Evolutionary conservation across 2,888 invertebrate species (phyloP).

Genomic region (Brachyopa scutellaris): DNA sequence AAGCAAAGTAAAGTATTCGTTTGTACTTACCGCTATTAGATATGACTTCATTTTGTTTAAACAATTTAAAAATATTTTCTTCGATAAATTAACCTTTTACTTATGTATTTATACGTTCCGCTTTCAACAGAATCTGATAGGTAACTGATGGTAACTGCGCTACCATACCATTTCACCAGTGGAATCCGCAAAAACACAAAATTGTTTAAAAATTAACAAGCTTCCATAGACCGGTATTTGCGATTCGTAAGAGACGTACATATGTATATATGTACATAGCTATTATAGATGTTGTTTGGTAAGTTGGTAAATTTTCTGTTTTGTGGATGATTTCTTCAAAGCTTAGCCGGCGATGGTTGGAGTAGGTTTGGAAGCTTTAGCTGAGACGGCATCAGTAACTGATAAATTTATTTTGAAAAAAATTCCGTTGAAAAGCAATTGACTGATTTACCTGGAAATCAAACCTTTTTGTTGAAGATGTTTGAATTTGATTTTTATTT

Average conservation of each 20-base stretch:
- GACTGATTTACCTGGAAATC: slow-evolving; percentile 10
- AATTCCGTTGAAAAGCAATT: slow-evolving; percentile 6
- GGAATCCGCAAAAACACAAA: slow-evolving; percentile 41
- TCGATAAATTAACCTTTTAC: slow-evolving; percentile 3
- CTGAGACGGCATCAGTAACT: too few relatives aligned
- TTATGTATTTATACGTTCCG: background rate
- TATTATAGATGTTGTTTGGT: slow-evolving; percentile 44
- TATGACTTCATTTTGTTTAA: slow-evolving; percentile 51
- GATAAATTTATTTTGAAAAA: background rate
- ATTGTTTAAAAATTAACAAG: slow-evolving; percentile 49
- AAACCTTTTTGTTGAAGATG: slow-evolving; percentile 1
- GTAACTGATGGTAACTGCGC: slow-evolving; percentile 46
- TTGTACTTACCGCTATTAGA: slow-evolving; percentile 44
- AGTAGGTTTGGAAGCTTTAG: slow-evolving; percentile 24
- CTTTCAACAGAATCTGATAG: slow-evolving; percentile 47
- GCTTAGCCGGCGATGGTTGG: background rate
- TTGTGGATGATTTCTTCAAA: slow-evolving; percentile 21
- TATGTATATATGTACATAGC: slow-evolving; percentile 1
- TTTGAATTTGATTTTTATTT: too few relatives aligned
- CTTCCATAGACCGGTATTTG: slow-evolving; percentile 64
- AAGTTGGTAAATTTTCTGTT: slow-evolving; percentile 14
- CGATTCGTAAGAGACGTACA: slow-evolving; percentile 42
- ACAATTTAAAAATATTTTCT: slow-evolving; percentile 5
- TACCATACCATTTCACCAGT: slow-evolving; percentile 46
- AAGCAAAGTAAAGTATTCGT: too few relatives aligned